Base-by-base conservation (phyloP, 2,797 vertebrate genomes). In the Champsocephalus esox region DNA sequence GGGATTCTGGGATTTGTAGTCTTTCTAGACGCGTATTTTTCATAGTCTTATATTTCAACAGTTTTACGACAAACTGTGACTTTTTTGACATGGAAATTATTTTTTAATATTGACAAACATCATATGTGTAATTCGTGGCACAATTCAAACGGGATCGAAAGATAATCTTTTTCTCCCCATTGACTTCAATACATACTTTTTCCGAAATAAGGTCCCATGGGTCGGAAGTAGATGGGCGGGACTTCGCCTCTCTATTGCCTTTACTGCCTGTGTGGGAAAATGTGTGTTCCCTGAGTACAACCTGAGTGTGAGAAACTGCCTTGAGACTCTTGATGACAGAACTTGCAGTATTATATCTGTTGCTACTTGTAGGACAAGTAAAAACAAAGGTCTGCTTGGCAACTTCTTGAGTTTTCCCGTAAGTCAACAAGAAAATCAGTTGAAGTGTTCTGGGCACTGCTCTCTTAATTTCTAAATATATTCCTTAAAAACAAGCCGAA, bases 351-450 rank as follows among this genome's bases (percentile, higher is more conserved):
- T 65, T 66, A 34, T 19, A 73, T 55, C 52, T 66, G 73, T 55
- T 77, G 44, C 56, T 16, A 43, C 62, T 10, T 69, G 50, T 9
- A 41, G 10, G 70, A 82, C 88, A 87, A 82, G 88, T 88, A 71
- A 59, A 71, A 75, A 78, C 90, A 82, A 69, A 56, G 34, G 57
- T 46, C 46, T n/a, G 75, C 77, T 83, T 59, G 5, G 24, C 49
- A 73, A 75, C 51, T 64, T 68, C 13, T 1, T 3, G 0, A 13
- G 34, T 73, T 83, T 84, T 84, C 81, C 77, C 69, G 86, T 52
- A 57, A 48, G 4, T n/a, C 32, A 66, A 66, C n/a, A 63, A 17
- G 5, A 70, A 2, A 41, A 52, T 9, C 17, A 19, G 19, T 46
- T 48, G 3, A 13, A 4, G 28, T 9, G 5, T 49, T 55, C 12